Evolutionary conservation across 2,797 vertebrate species (phyloP).

Genomic region (Mastacembelus armatus): DNA sequence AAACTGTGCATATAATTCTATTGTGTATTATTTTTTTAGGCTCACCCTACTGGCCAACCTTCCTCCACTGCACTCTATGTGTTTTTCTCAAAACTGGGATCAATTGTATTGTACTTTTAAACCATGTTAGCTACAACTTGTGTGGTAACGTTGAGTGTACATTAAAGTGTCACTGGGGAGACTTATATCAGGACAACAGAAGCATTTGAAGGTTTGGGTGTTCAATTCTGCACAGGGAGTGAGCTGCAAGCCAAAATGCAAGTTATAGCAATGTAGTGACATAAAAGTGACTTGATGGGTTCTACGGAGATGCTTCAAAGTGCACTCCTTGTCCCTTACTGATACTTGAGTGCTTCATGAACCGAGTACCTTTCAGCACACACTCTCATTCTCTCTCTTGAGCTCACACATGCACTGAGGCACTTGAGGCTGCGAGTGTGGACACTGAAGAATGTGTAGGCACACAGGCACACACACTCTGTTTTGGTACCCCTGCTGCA

Average conservation of each 20-base stretch:
- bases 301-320: conserved; percentile 60
- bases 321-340: conserved; percentile 59
- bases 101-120: conserved; percentile 24
- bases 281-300: conserved; percentile 71
- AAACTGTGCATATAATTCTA: conserved; percentile 6
- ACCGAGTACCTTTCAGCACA: conserved; percentile 63
- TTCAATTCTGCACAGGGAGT: conserved; percentile 31
- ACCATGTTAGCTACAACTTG: neutral
- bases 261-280: conserved; percentile 53
- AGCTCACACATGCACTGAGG: conserved; percentile 44
- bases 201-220: conserved; percentile 10
- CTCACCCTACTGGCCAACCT: neutral
- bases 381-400: conserved; percentile 26
- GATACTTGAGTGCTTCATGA: conserved; percentile 69
- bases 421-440: conserved; percentile 43
- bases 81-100: conserved; percentile 12
- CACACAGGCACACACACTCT: conserved; percentile 34
- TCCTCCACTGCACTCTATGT: neutral
- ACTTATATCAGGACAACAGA: conserved; percentile 33
- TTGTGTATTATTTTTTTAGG: neutral
- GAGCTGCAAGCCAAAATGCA: conserved; percentile 36
- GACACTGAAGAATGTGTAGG: conserved; percentile 47
- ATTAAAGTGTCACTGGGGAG: conserved; percentile 35
- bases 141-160: conserved; percentile 30
- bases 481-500: conserved; percentile 47